Evolutionary conservation across 1,140 invertebrate species (phyloP).

Genomic region (Bactericera cockerelli): DNA sequence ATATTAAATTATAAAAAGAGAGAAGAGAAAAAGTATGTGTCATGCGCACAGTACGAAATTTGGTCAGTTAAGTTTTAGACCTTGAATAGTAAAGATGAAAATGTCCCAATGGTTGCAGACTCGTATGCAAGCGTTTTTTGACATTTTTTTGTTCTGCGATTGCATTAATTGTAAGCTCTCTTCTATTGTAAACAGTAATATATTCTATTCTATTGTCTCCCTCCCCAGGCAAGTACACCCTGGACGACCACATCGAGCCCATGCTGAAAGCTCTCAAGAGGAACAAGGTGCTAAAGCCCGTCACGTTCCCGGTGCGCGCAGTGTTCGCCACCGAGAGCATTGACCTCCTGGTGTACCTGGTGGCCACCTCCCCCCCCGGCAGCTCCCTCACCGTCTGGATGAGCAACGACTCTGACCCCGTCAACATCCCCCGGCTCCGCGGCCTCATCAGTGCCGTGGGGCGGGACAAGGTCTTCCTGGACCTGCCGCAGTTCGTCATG

Average conservation of each 20-base stretch:
- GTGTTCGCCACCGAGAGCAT: constrained; percentile 48
- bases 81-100: too few relatives aligned
- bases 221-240: constrained; percentile 37
- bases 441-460: constrained; percentile 43
- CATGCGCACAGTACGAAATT: too few relatives aligned
- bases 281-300: constrained; percentile 39
- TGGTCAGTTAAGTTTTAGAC: too few relatives aligned
- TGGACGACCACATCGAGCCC: constrained; percentile 41
- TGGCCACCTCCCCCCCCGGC: constrained; percentile 25
- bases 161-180: too few relatives aligned
- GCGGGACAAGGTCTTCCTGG: constrained; percentile 43
- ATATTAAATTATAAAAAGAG: too few relatives aligned
- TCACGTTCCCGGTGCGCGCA: constrained; percentile 72
- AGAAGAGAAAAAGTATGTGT: too few relatives aligned
- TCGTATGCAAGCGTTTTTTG: too few relatives aligned
- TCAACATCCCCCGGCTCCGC: constrained; percentile 39
- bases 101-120: too few relatives aligned
- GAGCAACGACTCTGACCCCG: constrained; percentile 38
- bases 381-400: constrained; percentile 58
- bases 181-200: too few relatives aligned
- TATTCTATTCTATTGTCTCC: too few relatives aligned
- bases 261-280: constrained; percentile 51
- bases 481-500: constrained; percentile 24
- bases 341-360: constrained; percentile 34
- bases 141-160: too few relatives aligned